Evolutionary conservation across 2,797 vertebrate genomes (phyloP).

Genomic region (Coregonus suidteri): DNA sequence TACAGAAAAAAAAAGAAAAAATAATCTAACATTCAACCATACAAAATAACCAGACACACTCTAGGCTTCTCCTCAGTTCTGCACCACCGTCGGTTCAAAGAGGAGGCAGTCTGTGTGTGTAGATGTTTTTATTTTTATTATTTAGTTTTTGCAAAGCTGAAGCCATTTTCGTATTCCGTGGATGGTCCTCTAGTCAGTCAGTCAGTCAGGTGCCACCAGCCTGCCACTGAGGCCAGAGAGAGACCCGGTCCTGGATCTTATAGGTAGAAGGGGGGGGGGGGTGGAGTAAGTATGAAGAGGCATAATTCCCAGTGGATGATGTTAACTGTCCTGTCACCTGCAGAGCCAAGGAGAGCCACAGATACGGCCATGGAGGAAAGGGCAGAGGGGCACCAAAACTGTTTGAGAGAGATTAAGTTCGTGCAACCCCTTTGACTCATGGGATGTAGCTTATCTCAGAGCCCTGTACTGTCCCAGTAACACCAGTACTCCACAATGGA

Average conservation of each 20-base stretch:
- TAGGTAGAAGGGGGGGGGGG: not conserved
- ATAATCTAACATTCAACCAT: constrained; percentile 75
- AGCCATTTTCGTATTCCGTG: constrained; percentile 68
- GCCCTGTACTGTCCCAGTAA: constrained; percentile 38
- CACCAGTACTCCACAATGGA: not conserved
- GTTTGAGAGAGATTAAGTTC: constrained; percentile 43
- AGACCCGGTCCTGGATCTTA: not conserved
- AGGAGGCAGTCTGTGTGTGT: constrained; percentile 69
- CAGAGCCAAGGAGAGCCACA: constrained; percentile 49
- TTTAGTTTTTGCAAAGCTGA: constrained; percentile 72
- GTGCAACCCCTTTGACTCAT: constrained; percentile 30
- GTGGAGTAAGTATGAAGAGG: constrained; percentile 54
- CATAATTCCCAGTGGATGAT: constrained; percentile 45
- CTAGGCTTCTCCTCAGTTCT: constrained; percentile 56
- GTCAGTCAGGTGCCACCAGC: too few relatives aligned
- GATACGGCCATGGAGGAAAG: constrained; percentile 39
- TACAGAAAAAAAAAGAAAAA: constrained; percentile 54
- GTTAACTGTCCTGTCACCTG: constrained; percentile 44
- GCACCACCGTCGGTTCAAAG: constrained; percentile 60
- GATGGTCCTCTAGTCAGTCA: constrained; percentile 62
- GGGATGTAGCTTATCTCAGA: constrained; percentile 46
- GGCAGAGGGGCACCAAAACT: constrained; percentile 37
- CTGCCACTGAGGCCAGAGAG: too few relatives aligned
- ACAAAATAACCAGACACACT: constrained; percentile 69
- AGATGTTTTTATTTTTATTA: constrained; percentile 23